phyloP scores from a whole-genome alignment of 2,797 vertebrate genomes.

The Sciurus vulgaris region DNA sequence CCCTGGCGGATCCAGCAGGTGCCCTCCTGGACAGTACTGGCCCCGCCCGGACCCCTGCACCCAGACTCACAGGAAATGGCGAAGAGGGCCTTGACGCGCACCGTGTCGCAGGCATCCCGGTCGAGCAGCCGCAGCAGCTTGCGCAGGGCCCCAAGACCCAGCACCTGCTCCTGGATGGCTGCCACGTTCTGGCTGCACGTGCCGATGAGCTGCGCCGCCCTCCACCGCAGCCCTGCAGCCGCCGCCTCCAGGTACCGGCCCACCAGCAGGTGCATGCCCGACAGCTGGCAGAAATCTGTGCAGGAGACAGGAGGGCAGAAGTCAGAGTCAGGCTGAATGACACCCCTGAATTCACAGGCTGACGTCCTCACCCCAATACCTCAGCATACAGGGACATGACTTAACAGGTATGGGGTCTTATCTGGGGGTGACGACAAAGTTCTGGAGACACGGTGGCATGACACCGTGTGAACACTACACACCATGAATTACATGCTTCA shows the following conservation, averaged over 20 bases:
- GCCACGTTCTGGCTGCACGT: slow-evolving; percentile 95
- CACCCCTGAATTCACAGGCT: rapidly evolving
- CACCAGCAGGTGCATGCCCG: slow-evolving; percentile 92
- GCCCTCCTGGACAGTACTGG: not conserved
- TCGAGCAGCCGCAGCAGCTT: slow-evolving; percentile 92
- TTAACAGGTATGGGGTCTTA: not conserved
- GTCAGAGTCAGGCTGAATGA: not conserved
- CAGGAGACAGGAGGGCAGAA: not conserved
- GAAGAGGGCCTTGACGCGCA: slow-evolving; percentile 94
- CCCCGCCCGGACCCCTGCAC: rapidly evolving
- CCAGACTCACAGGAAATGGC: slow-evolving; percentile 93
- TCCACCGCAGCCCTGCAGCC: slow-evolving; percentile 92
- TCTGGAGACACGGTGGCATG: not conserved
- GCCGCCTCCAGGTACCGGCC: slow-evolving; percentile 90
- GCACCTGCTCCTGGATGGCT: slow-evolving; percentile 92
- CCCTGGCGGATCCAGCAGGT: not conserved
- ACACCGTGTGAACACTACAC: not conserved
- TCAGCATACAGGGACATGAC: not conserved
- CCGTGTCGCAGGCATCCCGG: slow-evolving; percentile 89
- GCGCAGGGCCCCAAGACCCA: slow-evolving; percentile 90
- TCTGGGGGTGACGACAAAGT: not conserved
- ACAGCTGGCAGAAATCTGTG: slow-evolving; percentile 94
- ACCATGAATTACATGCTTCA: not conserved
- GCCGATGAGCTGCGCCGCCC: slow-evolving; percentile 92
- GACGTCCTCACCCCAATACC: not conserved